These are phyloP conservation scores for Zaprionus capensis DNA, from an alignment of 1,140 invertebrate species.

Conservation along the genomic window DNA sequence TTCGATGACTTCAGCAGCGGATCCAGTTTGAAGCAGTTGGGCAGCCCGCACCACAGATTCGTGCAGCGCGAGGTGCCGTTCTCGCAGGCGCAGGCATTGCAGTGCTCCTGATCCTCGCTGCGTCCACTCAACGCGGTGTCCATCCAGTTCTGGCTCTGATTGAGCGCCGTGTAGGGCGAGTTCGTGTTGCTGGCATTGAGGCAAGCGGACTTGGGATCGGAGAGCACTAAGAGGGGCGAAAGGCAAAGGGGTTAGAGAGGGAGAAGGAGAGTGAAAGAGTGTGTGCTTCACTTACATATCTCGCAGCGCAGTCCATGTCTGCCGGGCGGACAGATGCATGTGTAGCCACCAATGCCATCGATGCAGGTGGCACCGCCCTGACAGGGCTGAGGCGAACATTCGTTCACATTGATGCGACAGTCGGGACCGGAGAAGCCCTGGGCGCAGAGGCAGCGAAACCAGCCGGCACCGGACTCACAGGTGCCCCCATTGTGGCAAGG, in stretches of 20 bases:
- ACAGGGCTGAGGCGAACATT: slow-evolving; percentile 92
- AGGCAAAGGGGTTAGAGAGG: not conserved
- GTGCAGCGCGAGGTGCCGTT: slow-evolving; percentile 91
- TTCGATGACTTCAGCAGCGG: slow-evolving; percentile 85
- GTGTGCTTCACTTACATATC: slow-evolving; percentile 73
- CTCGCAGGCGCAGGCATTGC: slow-evolving; percentile 92
- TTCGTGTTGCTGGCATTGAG: slow-evolving; percentile 70
- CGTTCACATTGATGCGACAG: slow-evolving; percentile 92
- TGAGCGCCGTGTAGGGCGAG: slow-evolving; percentile 75
- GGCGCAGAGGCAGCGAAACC: slow-evolving; percentile 92
- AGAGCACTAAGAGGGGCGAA: slow-evolving; percentile 62
- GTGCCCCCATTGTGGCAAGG: slow-evolving; percentile 92
- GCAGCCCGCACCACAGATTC: slow-evolving; percentile 92
- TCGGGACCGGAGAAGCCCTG: slow-evolving; percentile 91
- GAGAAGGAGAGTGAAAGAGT: not conserved
- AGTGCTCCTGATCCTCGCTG: slow-evolving; percentile 89
- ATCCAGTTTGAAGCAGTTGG: slow-evolving; percentile 89
- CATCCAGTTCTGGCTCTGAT: slow-evolving; percentile 69
- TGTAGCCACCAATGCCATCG: slow-evolving; percentile 90
- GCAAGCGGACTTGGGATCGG: slow-evolving; percentile 80
- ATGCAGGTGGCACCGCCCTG: slow-evolving; percentile 93
- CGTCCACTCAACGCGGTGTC: slow-evolving; percentile 60
- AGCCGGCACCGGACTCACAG: slow-evolving; percentile 91
- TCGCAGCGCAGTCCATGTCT: slow-evolving; percentile 90
- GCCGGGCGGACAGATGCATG: slow-evolving; percentile 92